phyloP scores from a whole-genome alignment of 2,797 vertebrate genomes.

The Brotula barbata region DNA sequence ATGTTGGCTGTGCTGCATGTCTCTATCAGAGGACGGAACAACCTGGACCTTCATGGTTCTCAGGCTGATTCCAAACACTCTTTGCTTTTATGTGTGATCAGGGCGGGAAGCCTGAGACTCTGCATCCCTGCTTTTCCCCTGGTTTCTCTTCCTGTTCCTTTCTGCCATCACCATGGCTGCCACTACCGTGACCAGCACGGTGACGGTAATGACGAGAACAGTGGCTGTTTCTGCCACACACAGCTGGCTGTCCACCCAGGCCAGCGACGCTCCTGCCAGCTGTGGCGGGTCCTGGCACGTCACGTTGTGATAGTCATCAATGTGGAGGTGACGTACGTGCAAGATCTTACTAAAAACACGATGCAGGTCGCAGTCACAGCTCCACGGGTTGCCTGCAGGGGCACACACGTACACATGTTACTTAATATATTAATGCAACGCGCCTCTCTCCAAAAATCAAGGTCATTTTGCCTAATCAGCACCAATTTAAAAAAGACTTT shows the following conservation, averaged over 20 bases:
- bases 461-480: too few relatives aligned
- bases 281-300: conserved; percentile 72
- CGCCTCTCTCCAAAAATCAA: too few relatives aligned
- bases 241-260: conserved; percentile 75
- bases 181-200: conserved; percentile 76
- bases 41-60: not conserved
- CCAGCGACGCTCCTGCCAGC: conserved; percentile 70
- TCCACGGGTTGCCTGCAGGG: conserved; percentile 73
- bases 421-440: too few relatives aligned
- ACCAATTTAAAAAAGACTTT: too few relatives aligned
- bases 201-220: conserved; percentile 75
- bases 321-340: conserved; percentile 75
- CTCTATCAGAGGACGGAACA: not conserved
- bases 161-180: conserved; percentile 79
- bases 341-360: conserved; percentile 78
- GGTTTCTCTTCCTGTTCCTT: conserved; percentile 74
- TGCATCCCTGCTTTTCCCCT: conserved; percentile 68
- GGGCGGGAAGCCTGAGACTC: conserved; percentile 58
- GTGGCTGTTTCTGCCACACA: conserved; percentile 79
- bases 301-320: conserved; percentile 78
- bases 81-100: too few relatives aligned
- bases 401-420: too few relatives aligned
- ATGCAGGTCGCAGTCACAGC: conserved; percentile 81
- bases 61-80: too few relatives aligned
- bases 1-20: not conserved